Evolutionary conservation across 2,888 invertebrate species (phyloP), one percentile per base, ranked within the genome.

Genomic region (Sinodicranocentrus sp.): DNA sequence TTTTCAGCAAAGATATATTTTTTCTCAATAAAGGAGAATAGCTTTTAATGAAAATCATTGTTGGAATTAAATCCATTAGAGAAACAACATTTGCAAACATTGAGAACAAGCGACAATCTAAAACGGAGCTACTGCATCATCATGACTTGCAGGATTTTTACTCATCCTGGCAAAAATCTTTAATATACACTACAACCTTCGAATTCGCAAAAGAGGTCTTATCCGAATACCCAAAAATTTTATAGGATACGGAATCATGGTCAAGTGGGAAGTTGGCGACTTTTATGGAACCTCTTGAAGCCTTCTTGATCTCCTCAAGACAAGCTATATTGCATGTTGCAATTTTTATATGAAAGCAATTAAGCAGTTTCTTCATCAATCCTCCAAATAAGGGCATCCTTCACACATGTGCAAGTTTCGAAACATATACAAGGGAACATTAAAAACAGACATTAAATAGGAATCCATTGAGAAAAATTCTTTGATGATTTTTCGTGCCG

Each of bases 1-100:
- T 72, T 73, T 80, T 73, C 67, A 80, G 80, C 19, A 67, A 67
- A 52, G n/a, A n/a, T n/a, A n/a, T n/a, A n/a, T n/a, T n/a, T n/a
- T 10, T 33, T 33, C 33, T 67, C 67, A 57, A 28, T 3, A 21
- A 57, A 57, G 44, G 33, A 80, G 80, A 80, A 73, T 67, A 80
- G 80, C 23, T 26, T 80, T 72, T 79, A 73, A 80, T 80, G 80
- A 80, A 80, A 79, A 79, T 79, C 79, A 72, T 80, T 80, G 79
- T 79, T 65, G 54, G 72, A 79, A 48, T 70, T 65, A 71, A 78
- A 78, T 70, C 61, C 70, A 71, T 79, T 72, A 72, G 44, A 54
- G 65, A 79, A 71, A 79, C 61, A 70, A 17, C 39, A 33, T 71
- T 72, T 57, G 43, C 71, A 65, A 65, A 59, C 26, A 54, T 21